Conservation (phyloP, 2,797 vertebrate genomes). For the Chelidonichthys spinosus region DNA sequence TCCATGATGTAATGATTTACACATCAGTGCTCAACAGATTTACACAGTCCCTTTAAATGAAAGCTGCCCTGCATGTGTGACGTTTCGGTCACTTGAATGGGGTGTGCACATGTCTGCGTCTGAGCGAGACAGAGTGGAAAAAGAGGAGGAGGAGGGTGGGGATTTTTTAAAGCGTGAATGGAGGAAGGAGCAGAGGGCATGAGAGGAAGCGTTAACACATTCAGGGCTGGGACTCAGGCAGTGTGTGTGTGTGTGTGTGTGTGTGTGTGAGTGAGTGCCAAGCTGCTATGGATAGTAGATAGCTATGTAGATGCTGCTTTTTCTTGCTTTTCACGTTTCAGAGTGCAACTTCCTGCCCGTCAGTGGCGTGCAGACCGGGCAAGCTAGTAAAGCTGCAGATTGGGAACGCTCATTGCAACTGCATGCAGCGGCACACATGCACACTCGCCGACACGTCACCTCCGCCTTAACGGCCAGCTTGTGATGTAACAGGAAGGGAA, state of each 20-base stretch:
- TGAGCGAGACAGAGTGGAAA: conserved; percentile 26
- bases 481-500: conserved; percentile 76
- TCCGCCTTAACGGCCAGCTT: conserved; percentile 73
- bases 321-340: conserved; percentile 46
- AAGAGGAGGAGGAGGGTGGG: not conserved
- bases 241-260: conserved; percentile 19
- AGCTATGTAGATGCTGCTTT: conserved; percentile 1
- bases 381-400: conserved; percentile 60
- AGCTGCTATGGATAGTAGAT: conserved; percentile 54
- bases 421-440: conserved; percentile 29
- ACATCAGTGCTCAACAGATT: conserved; percentile 55
- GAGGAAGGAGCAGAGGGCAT: conserved; percentile 38
- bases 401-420: conserved; percentile 58
- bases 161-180: conserved; percentile 31
- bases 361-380: conserved; percentile 71
- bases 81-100: conserved; percentile 19
- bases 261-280: conserved; percentile 26
- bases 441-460: conserved; percentile 58
- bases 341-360: conserved; percentile 47
- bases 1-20: conserved; percentile 61
- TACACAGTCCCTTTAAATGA: conserved; percentile 43
- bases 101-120: conserved; percentile 14
- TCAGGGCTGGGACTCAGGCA: conserved; percentile 27
- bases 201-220: conserved; percentile 32
- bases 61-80: conserved; percentile 40